These are phyloP conservation scores for Mycalesis mineus DNA, from an alignment of 2,888 invertebrate genomes.

Conservation along the genomic window DNA sequence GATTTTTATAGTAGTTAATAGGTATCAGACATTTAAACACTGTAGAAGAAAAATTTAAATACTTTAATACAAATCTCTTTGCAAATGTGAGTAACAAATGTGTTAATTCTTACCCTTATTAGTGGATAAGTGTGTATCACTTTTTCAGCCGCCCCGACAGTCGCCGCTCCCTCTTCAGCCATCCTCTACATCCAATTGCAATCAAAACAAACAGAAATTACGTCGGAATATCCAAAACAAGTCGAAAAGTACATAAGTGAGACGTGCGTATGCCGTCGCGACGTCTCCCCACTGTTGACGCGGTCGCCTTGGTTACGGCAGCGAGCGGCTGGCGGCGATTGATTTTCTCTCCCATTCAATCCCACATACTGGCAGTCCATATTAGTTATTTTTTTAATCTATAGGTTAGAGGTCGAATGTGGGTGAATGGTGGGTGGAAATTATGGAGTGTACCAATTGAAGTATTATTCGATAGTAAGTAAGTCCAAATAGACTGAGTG, in stretches of 20 bases:
- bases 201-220: constrained; percentile 13
- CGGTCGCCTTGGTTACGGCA: constrained; percentile 72
- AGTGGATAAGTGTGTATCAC: constrained; percentile 89
- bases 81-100: too few species aligned
- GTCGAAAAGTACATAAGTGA: constrained; percentile 31
- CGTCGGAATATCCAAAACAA: constrained; percentile 26
- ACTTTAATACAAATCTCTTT: too few species aligned
- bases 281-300: constrained; percentile 70
- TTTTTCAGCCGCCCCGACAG: constrained; percentile 79
- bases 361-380: constrained; percentile 24
- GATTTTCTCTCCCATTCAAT: constrained; percentile 61
- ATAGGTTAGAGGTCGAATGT: constrained; percentile 25
- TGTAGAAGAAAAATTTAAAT: too few species aligned
- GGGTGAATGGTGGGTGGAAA: constrained; percentile 10
- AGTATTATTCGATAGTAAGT: too few species aligned
- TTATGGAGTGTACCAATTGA: too few species aligned
- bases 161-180: constrained; percentile 58
- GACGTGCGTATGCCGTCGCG: constrained; percentile 43
- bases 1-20: too few species aligned
- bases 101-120: constrained; percentile 81
- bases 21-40: too few species aligned
- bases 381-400: constrained; percentile 11
- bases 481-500: too few species aligned
- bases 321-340: constrained; percentile 67
- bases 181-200: constrained; percentile 37